phyloP scores from a whole-genome alignment of 1,140 invertebrate genomes.

The Lithobius niger region DNA sequence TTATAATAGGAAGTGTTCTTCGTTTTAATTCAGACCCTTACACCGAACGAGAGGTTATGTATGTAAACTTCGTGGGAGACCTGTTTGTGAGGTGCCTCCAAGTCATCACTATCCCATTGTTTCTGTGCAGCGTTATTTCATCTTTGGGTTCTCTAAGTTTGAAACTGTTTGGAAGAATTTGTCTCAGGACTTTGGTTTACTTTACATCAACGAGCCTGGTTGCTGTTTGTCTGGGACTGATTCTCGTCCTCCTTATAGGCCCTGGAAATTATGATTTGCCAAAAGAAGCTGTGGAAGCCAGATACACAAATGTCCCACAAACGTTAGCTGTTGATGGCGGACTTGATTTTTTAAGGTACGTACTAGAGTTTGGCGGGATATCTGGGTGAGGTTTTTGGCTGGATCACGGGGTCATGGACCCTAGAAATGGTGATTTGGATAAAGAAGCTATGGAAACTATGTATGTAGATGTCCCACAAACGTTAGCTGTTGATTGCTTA shows the following conservation, averaged over 20 bases:
- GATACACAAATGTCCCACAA: not conserved
- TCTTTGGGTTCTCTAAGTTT: not conserved
- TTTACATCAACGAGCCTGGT: not conserved
- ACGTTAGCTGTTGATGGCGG: not conserved
- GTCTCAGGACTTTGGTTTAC: not conserved
- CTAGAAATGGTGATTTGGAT: too few species aligned
- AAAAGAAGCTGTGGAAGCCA: not conserved
- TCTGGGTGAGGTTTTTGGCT: too few species aligned
- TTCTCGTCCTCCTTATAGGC: not conserved
- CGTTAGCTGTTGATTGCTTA: too few species aligned
- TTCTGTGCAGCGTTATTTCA: not conserved
- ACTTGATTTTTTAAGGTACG: not conserved
- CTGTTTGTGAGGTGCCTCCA: not conserved
- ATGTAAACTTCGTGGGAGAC: not conserved
- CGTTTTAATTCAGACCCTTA: not conserved
- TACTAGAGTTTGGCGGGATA: too few species aligned
- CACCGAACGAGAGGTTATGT: not conserved
- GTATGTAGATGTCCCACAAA: too few species aligned
- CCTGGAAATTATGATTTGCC: not conserved
- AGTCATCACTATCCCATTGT: not conserved
- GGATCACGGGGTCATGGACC: too few species aligned
- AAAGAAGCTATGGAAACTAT: too few species aligned
- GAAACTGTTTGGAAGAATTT: not conserved
- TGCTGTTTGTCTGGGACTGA: not conserved
- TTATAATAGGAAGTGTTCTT: not conserved